phyloP scores from a whole-genome alignment of 2,888 invertebrate species.

The Lathronympha strigana region DNA sequence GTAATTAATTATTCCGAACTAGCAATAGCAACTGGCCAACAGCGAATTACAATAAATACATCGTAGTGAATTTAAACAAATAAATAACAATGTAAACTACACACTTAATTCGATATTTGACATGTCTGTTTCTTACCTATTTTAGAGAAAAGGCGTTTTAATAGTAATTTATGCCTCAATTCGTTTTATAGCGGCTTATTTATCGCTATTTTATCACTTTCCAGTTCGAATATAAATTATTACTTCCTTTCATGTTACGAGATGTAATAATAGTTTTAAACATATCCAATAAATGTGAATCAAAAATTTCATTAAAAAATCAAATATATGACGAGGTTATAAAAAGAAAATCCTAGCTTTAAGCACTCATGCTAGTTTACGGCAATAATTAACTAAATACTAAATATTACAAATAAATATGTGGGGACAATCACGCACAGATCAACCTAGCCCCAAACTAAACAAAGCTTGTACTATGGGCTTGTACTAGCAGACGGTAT shows the following conservation, averaged over 20 bases:
- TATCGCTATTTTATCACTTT: conserved; percentile 39
- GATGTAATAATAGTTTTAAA: conserved; percentile 20
- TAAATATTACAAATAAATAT: no score
- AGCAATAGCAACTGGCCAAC: conserved; percentile 7
- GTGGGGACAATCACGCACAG: no score
- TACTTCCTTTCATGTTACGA: conserved; percentile 30
- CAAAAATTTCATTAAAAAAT: no score
- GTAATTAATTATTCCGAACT: conserved; percentile 15
- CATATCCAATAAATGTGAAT: no score
- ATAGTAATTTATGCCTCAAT: conserved; percentile 37
- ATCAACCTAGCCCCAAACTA: no score
- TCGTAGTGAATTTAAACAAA: not conserved
- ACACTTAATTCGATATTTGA: conserved; percentile 25
- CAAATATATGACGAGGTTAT: no score
- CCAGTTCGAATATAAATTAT: conserved; percentile 38
- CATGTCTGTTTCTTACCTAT: conserved; percentile 24
- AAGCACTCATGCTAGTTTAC: no score
- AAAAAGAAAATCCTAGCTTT: no score
- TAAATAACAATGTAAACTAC: conserved; percentile 11
- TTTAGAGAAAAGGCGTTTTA: conserved; percentile 23
- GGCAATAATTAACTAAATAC: no score
- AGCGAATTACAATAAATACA: conserved; percentile 9
- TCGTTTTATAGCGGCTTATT: conserved; percentile 36
- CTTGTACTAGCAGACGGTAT: no score
- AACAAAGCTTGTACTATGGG: no score